phyloP scores from a whole-genome alignment of 2,888 invertebrate species.

The Catocala nupta region DNA sequence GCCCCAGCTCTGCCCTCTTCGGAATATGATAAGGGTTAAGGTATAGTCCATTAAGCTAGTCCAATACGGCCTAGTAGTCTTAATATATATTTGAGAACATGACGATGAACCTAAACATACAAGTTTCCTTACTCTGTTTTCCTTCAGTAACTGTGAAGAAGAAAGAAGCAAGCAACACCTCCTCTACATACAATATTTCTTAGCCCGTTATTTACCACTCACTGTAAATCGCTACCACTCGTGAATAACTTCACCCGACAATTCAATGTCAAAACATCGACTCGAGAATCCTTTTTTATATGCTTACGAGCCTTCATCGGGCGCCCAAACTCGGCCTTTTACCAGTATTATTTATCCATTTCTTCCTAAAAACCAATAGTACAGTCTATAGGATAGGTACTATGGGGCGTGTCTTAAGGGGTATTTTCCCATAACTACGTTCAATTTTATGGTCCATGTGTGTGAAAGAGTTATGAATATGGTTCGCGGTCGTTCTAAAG shows the following conservation, averaged over 20 bases:
- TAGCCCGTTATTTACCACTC: too few species aligned
- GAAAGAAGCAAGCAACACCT: too few species aligned
- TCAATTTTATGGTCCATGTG: conserved; percentile 22
- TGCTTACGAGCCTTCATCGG: conserved; percentile 25
- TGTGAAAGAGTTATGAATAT: conserved; percentile 18
- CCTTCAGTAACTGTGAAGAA: too few species aligned
- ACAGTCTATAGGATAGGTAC: conserved; percentile 1
- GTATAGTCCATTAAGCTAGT: too few species aligned
- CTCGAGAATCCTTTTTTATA: conserved; percentile 33
- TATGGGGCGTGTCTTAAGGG: too few species aligned
- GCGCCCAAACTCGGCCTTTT: conserved; percentile 17
- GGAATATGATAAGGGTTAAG: too few species aligned
- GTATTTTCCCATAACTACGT: conserved; percentile 16
- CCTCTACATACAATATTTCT: too few species aligned
- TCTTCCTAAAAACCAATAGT: conserved; percentile 30
- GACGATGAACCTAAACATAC: too few species aligned
- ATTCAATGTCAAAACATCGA: conserved; percentile 25
- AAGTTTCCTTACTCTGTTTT: too few species aligned
- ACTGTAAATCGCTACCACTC: not conserved
- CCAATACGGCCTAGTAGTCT: too few species aligned
- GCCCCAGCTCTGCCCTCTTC: too few species aligned
- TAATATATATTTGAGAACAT: too few species aligned
- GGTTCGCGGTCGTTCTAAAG: not conserved
- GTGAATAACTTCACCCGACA: conserved; percentile 2
- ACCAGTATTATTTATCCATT: conserved; percentile 39